Base-by-base conservation (phyloP, 2,113 vertebrate genomes). In the Sprattus sprattus region DNA sequence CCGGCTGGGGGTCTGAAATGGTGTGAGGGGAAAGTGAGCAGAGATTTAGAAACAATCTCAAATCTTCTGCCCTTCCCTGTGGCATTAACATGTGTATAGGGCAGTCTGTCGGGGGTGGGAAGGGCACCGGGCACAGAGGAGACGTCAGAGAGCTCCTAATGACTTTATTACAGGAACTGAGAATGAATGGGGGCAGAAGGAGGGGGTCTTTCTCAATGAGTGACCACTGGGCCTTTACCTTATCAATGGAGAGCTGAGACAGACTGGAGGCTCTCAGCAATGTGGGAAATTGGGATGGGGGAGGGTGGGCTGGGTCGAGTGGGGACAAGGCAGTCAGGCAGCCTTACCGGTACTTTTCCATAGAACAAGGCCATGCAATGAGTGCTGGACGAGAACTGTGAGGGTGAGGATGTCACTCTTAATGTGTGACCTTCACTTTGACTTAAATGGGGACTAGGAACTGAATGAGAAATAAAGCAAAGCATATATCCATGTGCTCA, bases 151-250 rank as follows among this genome's bases (percentile, higher is more conserved):
- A 93, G 82, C 81, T 89, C 89, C 92, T 91, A 94, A 95, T 95
- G 90, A 93, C 91, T 94, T 95, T 95, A 95, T 91, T 93, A 92
- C 93, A 95, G 94, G 94, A 95, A 95, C 92, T 92, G 83, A 91
- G 92, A 89, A 86, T 94, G 91, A 92, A 92, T 91, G 90, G 87
- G 87, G 54, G 54, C 87, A 90, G 88, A 87, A 85, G 84, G 89
- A 88, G 89, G 85, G 89, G 90, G 89, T 89, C 89, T 89, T 87
- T 93, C 90, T 89, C 91, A 94, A 92, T 93, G 90, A 92, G 88
- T 93, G 91, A 92, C 92, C 86, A 93, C 57, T 39, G 71, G 92
- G 88, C 80, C 89, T 90, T 90, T 92, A 89, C 93, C 92, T 93
- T 93, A 93, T 93, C 92, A 82, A 64, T 85, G 60, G 20, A 57